phyloP scores from a whole-genome alignment of 2,113 vertebrate genomes.

The Crotophaga sulcirostris region DNA sequence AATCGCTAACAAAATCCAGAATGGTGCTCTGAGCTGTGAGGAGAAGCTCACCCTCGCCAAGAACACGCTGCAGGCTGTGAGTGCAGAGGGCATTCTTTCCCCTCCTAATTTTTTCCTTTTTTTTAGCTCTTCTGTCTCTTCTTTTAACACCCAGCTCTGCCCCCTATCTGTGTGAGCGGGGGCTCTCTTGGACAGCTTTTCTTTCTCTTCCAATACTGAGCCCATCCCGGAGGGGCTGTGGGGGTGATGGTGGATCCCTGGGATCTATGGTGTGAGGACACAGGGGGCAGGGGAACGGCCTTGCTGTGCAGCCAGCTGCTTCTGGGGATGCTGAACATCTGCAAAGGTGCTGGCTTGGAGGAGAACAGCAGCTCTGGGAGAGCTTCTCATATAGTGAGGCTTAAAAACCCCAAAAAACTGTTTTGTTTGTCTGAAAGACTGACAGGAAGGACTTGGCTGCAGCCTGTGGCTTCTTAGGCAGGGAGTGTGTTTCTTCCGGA shows the following conservation, averaged over 20 bases:
- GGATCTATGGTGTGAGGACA: background rate
- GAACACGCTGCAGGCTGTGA: constrained; percentile 96
- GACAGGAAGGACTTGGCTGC: background rate
- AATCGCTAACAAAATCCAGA: constrained; percentile 97
- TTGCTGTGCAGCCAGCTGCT: background rate
- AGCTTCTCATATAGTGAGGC: background rate
- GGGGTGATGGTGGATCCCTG: background rate
- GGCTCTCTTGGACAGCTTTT: background rate
- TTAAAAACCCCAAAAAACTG: background rate
- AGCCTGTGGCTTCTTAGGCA: background rate
- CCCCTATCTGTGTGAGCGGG: background rate
- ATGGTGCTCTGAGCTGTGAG: constrained; percentile 93
- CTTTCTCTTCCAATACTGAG: background rate
- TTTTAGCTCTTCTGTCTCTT: background rate
- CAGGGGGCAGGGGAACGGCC: background rate
- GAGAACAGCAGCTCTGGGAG: background rate
- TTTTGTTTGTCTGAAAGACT: background rate
- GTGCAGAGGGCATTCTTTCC: constrained; percentile 29
- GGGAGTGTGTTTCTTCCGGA: background rate
- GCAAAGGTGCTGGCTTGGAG: background rate
- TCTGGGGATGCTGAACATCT: background rate
- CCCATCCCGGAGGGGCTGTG: background rate
- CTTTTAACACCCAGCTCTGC: background rate
- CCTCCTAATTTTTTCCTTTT: background rate
- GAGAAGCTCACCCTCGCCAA: constrained; percentile 95